Base-by-base conservation (phyloP, 2,797 vertebrate genomes). In the Carapus acus region DNA sequence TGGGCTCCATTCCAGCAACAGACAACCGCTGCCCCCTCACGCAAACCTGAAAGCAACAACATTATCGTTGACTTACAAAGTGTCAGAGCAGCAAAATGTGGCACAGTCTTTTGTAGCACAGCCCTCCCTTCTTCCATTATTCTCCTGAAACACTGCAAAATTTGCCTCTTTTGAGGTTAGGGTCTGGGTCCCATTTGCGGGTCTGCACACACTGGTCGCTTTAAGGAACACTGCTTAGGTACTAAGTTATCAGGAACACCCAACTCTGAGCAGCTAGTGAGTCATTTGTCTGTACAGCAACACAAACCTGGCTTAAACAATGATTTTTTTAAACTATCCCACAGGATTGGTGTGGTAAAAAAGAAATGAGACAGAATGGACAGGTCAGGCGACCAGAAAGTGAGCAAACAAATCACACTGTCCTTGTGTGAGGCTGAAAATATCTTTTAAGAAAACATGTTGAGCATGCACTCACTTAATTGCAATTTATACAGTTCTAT, bases 381-480 rank as follows among this genome's bases (percentile, higher is more conserved):
- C 33, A 4, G 31, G 1, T 22, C 8, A 17, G 17, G 27, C 16
- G 17, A 21, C 49, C 14, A 20, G 15, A 37, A 69, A 75, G 7
- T 8, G 43, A 54, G 62, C 41, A 66, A 29, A 56, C 59, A 62
- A 76, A 50, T 50, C 58, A 66, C 51, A 43, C 48, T 54, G 33
- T 56, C 38, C 65, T 68, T 65, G 65, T 73, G 11, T 23, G 76
- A 73, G 59, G 46, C 55, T 79, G 70, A 79, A 80, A 83, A 33
- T 85, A 79, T 61, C 49, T 61, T 70, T 69, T 69, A 85, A 83
- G 73, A 88, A 88, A 87, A 65, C 81, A 9, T 55, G 67, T 65
- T 71, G 64, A 81, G 84, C 88, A 90, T 90, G 88, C 88, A 87
- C 65, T 74, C 67, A 66, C 62, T 77, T 80, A 76, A 60, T 69